These are phyloP conservation scores for Drymonia ruficornis DNA, from an alignment of 2,888 invertebrate species.

Conservation along the genomic window DNA sequence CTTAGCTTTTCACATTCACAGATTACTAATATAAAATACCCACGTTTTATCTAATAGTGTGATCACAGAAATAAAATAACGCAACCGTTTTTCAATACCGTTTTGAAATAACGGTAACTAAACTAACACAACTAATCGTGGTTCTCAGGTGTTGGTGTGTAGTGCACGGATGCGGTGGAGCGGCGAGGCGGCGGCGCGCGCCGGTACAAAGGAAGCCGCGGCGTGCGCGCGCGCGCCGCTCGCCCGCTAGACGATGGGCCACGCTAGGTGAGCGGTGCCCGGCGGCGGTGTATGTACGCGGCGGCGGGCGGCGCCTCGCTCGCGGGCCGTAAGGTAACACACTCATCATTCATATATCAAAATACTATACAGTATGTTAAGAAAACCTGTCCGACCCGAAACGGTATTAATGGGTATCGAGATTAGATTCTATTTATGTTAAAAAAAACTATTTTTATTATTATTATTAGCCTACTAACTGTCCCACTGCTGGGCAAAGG, in stretches of 20 bases:
- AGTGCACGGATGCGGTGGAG: slow-evolving; percentile 71
- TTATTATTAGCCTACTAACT: no score
- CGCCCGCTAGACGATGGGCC: slow-evolving; percentile 49
- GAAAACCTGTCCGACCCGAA: no score
- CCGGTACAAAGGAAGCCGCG: slow-evolving; percentile 25
- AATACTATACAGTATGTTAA: no score
- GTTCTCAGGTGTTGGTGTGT: slow-evolving; percentile 62
- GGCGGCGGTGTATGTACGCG: slow-evolving; percentile 90
- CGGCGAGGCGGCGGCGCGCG: slow-evolving; percentile 56
- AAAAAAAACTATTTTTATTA: no score
- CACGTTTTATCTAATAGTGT: not conserved
- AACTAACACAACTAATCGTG: not conserved
- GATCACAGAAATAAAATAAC: no score
- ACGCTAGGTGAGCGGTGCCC: slow-evolving; percentile 70
- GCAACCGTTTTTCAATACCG: not conserved
- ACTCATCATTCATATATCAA: not conserved
- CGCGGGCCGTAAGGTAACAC: slow-evolving; percentile 91
- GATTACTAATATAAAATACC: not conserved
- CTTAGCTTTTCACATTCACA: not conserved
- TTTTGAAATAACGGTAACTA: not conserved
- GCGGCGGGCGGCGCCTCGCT: slow-evolving; percentile 95
- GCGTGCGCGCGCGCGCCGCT: slow-evolving; percentile 31
- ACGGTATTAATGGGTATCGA: no score
- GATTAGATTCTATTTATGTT: no score
- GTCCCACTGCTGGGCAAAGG: no score